Conservation (phyloP, 2,797 vertebrate genomes). For the Pelodytes ibericus region DNA sequence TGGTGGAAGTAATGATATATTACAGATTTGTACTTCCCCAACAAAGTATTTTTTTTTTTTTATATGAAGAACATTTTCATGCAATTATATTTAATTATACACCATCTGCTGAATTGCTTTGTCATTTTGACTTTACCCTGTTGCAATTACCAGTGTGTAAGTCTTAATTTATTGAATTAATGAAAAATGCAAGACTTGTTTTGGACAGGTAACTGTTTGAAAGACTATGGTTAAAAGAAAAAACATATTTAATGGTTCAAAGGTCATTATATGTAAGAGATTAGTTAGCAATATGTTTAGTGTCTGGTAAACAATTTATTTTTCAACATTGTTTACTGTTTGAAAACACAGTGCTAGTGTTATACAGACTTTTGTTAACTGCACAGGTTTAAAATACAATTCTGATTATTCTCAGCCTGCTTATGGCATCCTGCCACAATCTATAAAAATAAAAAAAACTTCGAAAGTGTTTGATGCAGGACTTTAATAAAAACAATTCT, state of each 20-base stretch:
- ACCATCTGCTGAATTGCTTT: conserved; percentile 4
- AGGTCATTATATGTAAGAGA: conserved; percentile 10
- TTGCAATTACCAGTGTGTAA: conserved; percentile 30
- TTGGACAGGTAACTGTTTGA: conserved; percentile 28
- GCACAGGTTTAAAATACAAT: too few species aligned
- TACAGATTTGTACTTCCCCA: conserved; percentile 28
- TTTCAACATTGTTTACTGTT: too few species aligned
- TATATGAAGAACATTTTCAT: conserved; percentile 41
- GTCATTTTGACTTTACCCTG: not conserved
- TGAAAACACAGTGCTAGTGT: too few species aligned
- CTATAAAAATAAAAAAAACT: too few species aligned
- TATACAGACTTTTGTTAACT: too few species aligned
- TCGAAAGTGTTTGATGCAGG: too few species aligned
- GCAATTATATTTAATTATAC: conserved; percentile 49
- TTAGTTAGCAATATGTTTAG: not conserved
- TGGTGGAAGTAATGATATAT: conserved; percentile 47
- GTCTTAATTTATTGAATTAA: conserved; percentile 37
- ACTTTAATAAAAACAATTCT: too few species aligned
- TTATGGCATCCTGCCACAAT: too few species aligned
- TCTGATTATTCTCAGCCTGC: too few species aligned
- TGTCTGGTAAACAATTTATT: too few species aligned
- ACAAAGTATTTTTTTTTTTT: conserved; percentile 11
- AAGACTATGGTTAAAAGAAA: conserved; percentile 29
- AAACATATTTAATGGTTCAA: conserved; percentile 25
- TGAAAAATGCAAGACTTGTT: conserved; percentile 9